A percentile compares a stretch with the other conserved stretches of the same genome.
phyloP scores from a whole-genome alignment of 2,113 vertebrate genomes.

The Zosterops hypoxanthus region DNA sequence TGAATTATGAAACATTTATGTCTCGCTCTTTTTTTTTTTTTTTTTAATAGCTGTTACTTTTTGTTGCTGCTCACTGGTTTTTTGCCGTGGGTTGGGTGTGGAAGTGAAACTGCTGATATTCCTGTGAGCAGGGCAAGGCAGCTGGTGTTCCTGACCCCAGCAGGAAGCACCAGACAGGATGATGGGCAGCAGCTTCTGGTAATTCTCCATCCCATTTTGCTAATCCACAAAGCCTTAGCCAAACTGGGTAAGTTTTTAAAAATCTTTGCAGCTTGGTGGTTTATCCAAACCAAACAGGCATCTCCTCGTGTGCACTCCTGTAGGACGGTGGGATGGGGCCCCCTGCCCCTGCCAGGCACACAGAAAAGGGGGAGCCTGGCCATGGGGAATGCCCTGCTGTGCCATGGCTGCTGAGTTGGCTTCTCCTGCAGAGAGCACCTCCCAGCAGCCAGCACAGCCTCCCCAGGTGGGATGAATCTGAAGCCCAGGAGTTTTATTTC shows the following conservation, averaged over 20 bases:
- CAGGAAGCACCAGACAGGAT: slow-evolving; percentile 19
- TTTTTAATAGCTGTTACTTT: background rate
- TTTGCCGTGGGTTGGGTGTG: background rate
- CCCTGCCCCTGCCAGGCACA: fast-evolving
- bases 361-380: background rate
- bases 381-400: fast-evolving
- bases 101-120: slow-evolving; percentile 69
- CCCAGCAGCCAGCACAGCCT: background rate
- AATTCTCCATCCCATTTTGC: background rate
- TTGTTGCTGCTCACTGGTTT: background rate
- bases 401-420: fast-evolving
- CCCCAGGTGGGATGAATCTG: fast-evolving
- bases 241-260: background rate
- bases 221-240: background rate
- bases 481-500: background rate
- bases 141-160: background rate
- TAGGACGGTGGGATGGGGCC: fast-evolving
- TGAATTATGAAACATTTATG: background rate
- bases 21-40: background rate
- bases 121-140: background rate
- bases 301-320: fast-evolving
- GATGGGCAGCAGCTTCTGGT: background rate
- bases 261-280: background rate
- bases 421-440: background rate
- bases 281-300: fast-evolving